A percentile compares a stretch with the other conserved stretches of the same genome.
Evolutionary conservation across 2,797 vertebrate species (phyloP).

Genomic region (Amblyopsis hoosieri): DNA sequence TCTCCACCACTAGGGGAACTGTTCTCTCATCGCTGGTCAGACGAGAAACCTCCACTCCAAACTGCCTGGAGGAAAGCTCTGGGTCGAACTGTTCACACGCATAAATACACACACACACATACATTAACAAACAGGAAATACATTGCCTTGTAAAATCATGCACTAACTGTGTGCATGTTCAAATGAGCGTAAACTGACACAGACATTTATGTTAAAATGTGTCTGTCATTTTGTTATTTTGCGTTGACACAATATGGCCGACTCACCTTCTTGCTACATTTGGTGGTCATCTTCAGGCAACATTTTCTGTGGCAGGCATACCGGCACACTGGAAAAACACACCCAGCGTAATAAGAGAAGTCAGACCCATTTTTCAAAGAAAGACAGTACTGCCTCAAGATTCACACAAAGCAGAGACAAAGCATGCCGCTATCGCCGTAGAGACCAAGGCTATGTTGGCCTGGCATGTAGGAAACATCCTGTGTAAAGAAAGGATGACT

Average conservation of each 20-base stretch:
- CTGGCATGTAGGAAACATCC: slow-evolving; percentile 53
- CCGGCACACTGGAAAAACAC: slow-evolving; percentile 89
- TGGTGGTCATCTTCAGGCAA: slow-evolving; percentile 90
- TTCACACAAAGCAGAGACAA: slow-evolving; percentile 34
- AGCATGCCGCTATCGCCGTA: slow-evolving; percentile 17
- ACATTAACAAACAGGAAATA: slow-evolving; percentile 1
- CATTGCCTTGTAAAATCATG: background rate
- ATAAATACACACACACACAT: slow-evolving; percentile 2
- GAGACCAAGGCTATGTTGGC: slow-evolving; percentile 27
- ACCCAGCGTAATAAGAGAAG: slow-evolving; percentile 60
- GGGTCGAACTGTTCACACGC: slow-evolving; percentile 86
- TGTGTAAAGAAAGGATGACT: slow-evolving; percentile 53
- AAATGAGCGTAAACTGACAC: background rate
- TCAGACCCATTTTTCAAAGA: slow-evolving; percentile 64
- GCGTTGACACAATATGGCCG: slow-evolving; percentile 20
- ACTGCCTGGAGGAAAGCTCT: slow-evolving; percentile 92
- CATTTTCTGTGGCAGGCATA: slow-evolving; percentile 98
- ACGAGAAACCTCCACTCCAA: slow-evolving; percentile 92
- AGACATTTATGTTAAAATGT: no score
- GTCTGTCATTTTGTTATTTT: slow-evolving; percentile 17
- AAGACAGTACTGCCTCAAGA: slow-evolving; percentile 69
- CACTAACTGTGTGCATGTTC: background rate
- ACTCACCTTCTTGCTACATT: slow-evolving; percentile 97
- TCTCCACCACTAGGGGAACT: slow-evolving; percentile 93
- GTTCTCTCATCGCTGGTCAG: slow-evolving; percentile 92